Evolutionary conservation across 2,797 vertebrate genomes (phyloP).

Genomic region (Centropyge bicolor): DNA sequence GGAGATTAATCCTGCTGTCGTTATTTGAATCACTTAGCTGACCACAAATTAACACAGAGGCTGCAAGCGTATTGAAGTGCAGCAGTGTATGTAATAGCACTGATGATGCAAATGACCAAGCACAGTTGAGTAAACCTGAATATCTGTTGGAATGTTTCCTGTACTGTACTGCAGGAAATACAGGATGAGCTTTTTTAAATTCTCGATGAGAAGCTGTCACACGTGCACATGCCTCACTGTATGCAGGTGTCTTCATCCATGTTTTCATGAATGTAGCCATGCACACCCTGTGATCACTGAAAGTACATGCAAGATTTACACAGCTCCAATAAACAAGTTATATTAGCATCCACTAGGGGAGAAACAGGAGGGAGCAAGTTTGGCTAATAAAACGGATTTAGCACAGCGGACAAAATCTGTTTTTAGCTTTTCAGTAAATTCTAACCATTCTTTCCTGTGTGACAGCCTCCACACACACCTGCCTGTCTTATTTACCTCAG

Average conservation of each 20-base stretch:
- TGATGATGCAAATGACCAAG: neutral
- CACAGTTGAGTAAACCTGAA: neutral
- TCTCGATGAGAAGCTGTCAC: no score
- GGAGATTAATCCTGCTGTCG: neutral
- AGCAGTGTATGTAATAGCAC: neutral
- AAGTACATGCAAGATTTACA: constrained; percentile 8
- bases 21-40: neutral
- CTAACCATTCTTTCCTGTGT: constrained; percentile 11
- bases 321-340: neutral
- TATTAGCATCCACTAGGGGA: constrained; percentile 2
- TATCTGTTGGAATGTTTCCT: neutral
- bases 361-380: neutral
- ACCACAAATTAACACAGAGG: neutral
- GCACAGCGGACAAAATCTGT: constrained; percentile 26
- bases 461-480: constrained; percentile 5
- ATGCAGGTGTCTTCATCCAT: no score
- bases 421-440: constrained; percentile 33
- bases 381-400: constrained; percentile 16
- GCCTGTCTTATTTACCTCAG: constrained; percentile 7
- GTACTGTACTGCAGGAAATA: no score
- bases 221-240: no score
- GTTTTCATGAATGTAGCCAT: neutral
- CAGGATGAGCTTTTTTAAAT: no score
- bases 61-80: neutral
- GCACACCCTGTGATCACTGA: neutral